These are phyloP conservation scores for Melieria omissa DNA, from an alignment of 2,888 invertebrate species.

Conservation along the genomic window DNA sequence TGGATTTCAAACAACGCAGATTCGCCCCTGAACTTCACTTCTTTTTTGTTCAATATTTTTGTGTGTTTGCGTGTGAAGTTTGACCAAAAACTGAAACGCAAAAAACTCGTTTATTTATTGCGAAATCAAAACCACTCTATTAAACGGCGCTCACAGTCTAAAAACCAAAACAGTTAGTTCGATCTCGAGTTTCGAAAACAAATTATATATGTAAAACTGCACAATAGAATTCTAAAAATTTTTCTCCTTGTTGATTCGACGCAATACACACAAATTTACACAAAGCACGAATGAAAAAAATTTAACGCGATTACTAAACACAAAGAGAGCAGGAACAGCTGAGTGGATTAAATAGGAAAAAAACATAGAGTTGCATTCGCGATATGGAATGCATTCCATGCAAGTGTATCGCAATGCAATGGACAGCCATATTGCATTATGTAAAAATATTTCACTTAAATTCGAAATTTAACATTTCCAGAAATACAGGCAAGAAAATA, in stretches of 20 bases:
- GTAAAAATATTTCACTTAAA: too few relatives aligned
- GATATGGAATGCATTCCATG: not conserved
- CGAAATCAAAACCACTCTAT: not conserved
- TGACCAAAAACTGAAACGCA: slow-evolving; percentile 29
- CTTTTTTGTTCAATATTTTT: slow-evolving; percentile 4
- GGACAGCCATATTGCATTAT: too few relatives aligned
- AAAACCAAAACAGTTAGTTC: too few relatives aligned
- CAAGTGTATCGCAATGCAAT: too few relatives aligned
- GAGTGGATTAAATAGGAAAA: not conserved
- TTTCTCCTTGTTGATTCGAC: slow-evolving; percentile 24
- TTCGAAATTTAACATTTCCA: too few relatives aligned
- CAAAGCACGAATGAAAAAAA: slow-evolving; percentile 26
- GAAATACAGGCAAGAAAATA: too few relatives aligned
- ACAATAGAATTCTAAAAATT: slow-evolving; percentile 23
- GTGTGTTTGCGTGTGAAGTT: slow-evolving; percentile 20
- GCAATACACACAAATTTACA: slow-evolving; percentile 33
- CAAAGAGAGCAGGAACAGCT: slow-evolving; percentile 31
- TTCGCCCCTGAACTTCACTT: slow-evolving; percentile 30
- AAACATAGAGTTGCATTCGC: slow-evolving; percentile 10
- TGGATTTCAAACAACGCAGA: slow-evolving; percentile 5
- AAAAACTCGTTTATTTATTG: slow-evolving; percentile 1
- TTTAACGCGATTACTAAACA: slow-evolving; percentile 12
- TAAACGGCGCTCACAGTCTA: too few relatives aligned
- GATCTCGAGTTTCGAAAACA: too few relatives aligned
- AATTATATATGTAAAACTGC: too few relatives aligned